Evolutionary conservation across 2,113 vertebrate genomes (phyloP), one percentile per base, ranked within the genome.

Genomic region (Bos indicus): DNA sequence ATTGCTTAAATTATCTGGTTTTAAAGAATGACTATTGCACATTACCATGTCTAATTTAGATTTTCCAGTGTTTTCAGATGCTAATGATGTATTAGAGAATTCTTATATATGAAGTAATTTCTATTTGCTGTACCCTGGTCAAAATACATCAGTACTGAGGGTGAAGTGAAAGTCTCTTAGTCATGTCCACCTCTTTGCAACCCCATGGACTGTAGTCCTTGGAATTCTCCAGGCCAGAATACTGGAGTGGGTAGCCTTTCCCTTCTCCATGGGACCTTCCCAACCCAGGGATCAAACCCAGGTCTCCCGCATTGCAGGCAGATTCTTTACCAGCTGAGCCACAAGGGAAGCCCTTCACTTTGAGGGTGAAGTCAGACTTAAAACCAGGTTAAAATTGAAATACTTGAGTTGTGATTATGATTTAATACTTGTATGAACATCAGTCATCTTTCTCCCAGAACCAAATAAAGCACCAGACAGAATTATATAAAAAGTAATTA

Each of bases 381-480:
- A 87, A 59, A 77, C 52, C 57, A 64, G 56, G 56, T 26, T 33
- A 85, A 88, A 43, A 78, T 14, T 95, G 40, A 93, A 96, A 93
- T 54, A 89, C 51, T 87, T 96, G 15, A 95, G 30, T 51, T 82
- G 36, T 93, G 52, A 64, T 56, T 40, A 77, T 88, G 40, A 82
- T 91, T 92, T 89, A 88, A n/a, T 91, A 88, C 23, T 85, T 91
- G 8, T 56, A 16, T 92, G 51, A 33, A 92, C 74, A 97, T 40
- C 19, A 89, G 81, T 71, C 48, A 93, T 85, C 67, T 40, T 71
- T 92, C 54, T 57, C 43, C 81, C 91, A 90, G 71, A 97, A 71
- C 56, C 54, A 96, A 98, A 97, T 36, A 94, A 98, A 90, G 91
- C 83, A 98, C 56, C 52, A 98, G 82, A 97, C 97, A 97, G 94